A percentile compares a stretch with the other conserved stretches of the same genome.
Conservation (phyloP, 37 sponge, comb jelly and placozoan species). For the Beroe ovata region DNA sequence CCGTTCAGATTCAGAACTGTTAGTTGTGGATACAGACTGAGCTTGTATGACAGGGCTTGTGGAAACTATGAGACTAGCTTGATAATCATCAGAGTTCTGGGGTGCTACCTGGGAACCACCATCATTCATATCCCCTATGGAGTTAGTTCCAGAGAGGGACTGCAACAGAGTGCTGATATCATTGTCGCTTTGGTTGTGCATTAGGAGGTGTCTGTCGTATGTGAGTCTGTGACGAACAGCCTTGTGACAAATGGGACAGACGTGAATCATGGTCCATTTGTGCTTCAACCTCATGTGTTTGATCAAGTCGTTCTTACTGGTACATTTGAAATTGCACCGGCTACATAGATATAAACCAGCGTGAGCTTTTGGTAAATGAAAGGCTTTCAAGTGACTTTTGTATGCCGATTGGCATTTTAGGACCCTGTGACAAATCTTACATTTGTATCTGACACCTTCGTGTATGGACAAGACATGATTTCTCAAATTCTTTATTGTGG, state of each 20-base stretch:
- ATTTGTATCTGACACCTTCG: conserved; percentile 58
- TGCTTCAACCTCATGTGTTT: conserved; percentile 48
- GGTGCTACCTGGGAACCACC: not conserved
- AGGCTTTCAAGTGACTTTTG: conserved; percentile 40
- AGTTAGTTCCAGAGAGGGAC: not conserved
- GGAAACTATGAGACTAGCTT: conserved; percentile 16
- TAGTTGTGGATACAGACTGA: not conserved
- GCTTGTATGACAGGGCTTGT: not conserved
- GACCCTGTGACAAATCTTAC: conserved; percentile 40
- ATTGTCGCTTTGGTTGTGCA: conserved; percentile 41
- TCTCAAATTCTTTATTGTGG: conserved; percentile 28
- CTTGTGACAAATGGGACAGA: conserved; percentile 54
- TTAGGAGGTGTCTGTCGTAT: conserved; percentile 33
- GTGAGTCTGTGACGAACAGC: conserved; percentile 24
- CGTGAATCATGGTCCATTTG: conserved; percentile 7
- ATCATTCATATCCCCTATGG: not conserved
- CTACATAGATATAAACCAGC: not conserved
- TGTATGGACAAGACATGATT: conserved; percentile 57
- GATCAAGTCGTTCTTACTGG: conserved; percentile 4
- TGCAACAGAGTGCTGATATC: conserved; percentile 29
- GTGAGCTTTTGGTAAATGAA: conserved; percentile 32
- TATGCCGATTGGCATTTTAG: conserved; percentile 54
- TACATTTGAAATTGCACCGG: conserved; percentile 22
- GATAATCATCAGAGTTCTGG: not conserved
- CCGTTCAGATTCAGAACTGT: not conserved